A percentile compares a stretch with the other conserved stretches of the same genome.
These are phyloP conservation scores for Podabrus alpinus DNA, from an alignment of 2,888 invertebrate species.

Conservation along the genomic window DNA sequence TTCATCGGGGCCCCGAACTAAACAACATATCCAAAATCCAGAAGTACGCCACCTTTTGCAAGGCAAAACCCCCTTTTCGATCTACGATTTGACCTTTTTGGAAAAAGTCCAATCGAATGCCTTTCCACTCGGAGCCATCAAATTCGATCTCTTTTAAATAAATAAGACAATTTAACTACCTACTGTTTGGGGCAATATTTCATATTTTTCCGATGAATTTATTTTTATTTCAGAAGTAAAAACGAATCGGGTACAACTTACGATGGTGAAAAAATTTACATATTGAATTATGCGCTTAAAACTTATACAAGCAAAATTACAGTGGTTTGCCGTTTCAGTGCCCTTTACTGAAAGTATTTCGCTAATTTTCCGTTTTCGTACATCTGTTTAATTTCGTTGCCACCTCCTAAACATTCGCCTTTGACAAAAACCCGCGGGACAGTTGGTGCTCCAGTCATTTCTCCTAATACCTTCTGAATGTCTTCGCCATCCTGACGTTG, in stretches of 20 bases:
- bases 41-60: no score
- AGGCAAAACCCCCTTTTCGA: no score
- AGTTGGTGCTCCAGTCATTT: conserved; percentile 82
- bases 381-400: conserved; percentile 81
- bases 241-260: not conserved
- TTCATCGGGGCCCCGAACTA: no score
- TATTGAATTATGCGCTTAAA: no score
- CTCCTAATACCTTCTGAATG: conserved; percentile 78
- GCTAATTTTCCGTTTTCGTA: conserved; percentile 71
- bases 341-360: conserved; percentile 34
- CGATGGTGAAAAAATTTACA: not conserved
- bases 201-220: not conserved
- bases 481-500: conserved; percentile 76
- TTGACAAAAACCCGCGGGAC: conserved; percentile 95
- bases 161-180: no score
- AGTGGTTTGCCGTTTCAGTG: not conserved
- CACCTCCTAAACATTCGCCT: conserved; percentile 90
- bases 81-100: no score
- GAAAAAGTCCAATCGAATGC: no score
- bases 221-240: not conserved
- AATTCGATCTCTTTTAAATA: no score
- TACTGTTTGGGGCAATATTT: no score
- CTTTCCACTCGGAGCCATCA: no score
- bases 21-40: no score
- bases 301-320: no score